Evolutionary conservation across 2,797 vertebrate genomes (phyloP).

Genomic region (Sebastes taczanowskii): DNA sequence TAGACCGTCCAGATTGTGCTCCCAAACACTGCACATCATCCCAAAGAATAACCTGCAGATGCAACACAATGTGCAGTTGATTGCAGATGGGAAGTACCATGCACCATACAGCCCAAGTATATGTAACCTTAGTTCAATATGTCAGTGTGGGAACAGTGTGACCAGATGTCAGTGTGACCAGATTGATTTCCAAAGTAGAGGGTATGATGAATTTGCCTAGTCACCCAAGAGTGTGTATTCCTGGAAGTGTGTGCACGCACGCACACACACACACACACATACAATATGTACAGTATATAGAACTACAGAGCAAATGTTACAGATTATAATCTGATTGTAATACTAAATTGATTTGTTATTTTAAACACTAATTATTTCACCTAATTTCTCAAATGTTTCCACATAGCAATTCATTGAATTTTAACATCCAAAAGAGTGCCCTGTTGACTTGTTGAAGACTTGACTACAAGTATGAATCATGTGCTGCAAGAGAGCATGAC

Average conservation of each 20-base stretch:
- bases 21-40: background rate
- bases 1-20: background rate
- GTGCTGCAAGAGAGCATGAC: background rate
- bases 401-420: too few relatives aligned
- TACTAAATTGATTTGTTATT: background rate
- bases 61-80: background rate
- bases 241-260: background rate
- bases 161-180: background rate
- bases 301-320: background rate
- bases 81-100: background rate
- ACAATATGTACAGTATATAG: too few relatives aligned
- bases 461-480: background rate
- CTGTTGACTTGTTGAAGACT: background rate
- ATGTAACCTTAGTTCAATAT: background rate
- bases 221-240: background rate
- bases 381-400: background rate
- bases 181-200: slow-evolving; percentile 5
- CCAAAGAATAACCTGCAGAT: background rate
- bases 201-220: background rate
- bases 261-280: background rate
- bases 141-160: slow-evolving; percentile 9
- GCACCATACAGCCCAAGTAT: background rate
- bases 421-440: background rate
- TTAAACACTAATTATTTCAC: background rate
- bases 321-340: background rate